Percentiles rank a stretch among this genome's conserved stretches.
phyloP scores from a whole-genome alignment of 1,140 invertebrate genomes.

The Tetragnatha versicolor region DNA sequence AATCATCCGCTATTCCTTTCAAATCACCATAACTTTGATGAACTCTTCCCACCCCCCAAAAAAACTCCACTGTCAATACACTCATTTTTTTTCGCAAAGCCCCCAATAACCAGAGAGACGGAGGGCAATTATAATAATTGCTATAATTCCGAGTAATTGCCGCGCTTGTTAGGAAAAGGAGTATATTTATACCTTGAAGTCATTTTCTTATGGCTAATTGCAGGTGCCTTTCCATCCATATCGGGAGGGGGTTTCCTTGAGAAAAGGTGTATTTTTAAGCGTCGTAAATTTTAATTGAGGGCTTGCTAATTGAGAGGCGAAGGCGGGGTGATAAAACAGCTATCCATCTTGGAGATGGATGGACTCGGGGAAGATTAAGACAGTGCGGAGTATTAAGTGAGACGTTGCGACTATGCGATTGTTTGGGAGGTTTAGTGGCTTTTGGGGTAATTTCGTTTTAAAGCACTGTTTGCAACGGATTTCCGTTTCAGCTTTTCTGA shows the following conservation, averaged over 20 bases:
- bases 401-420: not conserved
- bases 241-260: slow-evolving; percentile 2
- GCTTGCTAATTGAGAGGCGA: slow-evolving; percentile 17
- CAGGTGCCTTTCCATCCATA: slow-evolving; percentile 2
- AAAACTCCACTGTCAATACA: not conserved
- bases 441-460: no score
- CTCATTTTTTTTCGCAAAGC: slow-evolving; percentile 14
- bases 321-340: slow-evolving; percentile 19
- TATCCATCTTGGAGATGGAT: slow-evolving; percentile 24
- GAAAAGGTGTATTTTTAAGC: not conserved
- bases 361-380: not conserved
- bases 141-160: slow-evolving; percentile 29
- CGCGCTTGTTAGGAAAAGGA: slow-evolving; percentile 27
- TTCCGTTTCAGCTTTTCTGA: no score
- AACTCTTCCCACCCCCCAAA: not conserved
- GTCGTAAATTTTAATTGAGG: slow-evolving; percentile 37
- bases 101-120: slow-evolving; percentile 6
- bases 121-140: slow-evolving; percentile 31
- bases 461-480: no score
- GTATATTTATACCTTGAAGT: slow-evolving; percentile 31
- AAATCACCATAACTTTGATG: slow-evolving; percentile 16
- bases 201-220: slow-evolving; percentile 37
- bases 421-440: not conserved
- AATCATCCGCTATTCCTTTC: slow-evolving; percentile 13
- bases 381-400: not conserved